These are phyloP conservation scores for Rhagoletis pomonella DNA, from an alignment of 1,140 invertebrate genomes.

Conservation along the genomic window DNA sequence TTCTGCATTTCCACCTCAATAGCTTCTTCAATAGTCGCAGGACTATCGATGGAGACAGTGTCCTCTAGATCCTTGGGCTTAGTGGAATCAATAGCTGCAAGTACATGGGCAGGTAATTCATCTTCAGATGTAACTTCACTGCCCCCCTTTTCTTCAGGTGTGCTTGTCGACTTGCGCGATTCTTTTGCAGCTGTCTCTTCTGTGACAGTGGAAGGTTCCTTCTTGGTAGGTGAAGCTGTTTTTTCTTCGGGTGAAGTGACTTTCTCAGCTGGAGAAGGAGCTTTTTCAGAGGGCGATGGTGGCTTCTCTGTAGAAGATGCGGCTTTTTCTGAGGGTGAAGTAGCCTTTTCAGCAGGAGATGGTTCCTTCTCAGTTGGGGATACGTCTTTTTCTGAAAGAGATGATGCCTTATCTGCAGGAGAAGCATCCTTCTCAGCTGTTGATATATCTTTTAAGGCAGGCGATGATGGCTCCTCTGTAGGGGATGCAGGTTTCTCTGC, in stretches of 20 bases:
- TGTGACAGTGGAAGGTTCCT: constrained; percentile 37
- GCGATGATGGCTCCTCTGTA: not conserved
- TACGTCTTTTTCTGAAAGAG: not conserved
- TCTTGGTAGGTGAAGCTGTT: not conserved
- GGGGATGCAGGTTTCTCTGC: not conserved
- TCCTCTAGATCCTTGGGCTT: constrained; percentile 67
- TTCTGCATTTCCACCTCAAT: constrained; percentile 69
- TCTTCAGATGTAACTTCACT: constrained; percentile 73
- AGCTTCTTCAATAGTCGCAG: constrained; percentile 71
- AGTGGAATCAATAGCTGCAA: constrained; percentile 55
- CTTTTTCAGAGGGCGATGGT: not conserved
- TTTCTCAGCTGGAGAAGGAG: not conserved
- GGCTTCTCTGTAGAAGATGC: not conserved
- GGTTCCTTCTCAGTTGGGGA: not conserved
- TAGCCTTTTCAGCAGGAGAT: not conserved
- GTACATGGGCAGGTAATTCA: constrained; percentile 65
- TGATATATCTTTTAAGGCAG: not conserved
- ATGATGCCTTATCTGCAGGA: not conserved
- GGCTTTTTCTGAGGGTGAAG: not conserved
- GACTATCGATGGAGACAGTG: constrained; percentile 68
- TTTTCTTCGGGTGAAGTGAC: constrained; percentile 12
- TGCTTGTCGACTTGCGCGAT: constrained; percentile 64
- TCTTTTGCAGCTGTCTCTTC: constrained; percentile 52
- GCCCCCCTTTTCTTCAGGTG: constrained; percentile 70
- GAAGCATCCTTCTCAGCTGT: not conserved